Evolutionary conservation across 2,113 vertebrate species (phyloP), one percentile per base, ranked within the genome.

Genomic region (Anoplopoma fimbria): DNA sequence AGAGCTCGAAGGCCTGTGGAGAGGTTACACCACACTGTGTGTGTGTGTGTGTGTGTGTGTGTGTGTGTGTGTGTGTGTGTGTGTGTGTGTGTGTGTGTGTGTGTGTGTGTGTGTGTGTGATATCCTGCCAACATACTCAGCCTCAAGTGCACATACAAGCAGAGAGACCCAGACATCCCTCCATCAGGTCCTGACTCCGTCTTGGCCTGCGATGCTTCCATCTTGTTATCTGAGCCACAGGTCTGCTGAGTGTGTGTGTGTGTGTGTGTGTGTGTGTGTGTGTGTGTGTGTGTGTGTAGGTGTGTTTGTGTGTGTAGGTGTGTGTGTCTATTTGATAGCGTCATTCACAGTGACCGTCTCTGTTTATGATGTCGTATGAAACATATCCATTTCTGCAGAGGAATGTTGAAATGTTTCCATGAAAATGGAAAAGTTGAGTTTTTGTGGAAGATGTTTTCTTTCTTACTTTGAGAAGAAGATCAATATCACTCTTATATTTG

Each of bases 1-100:
- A 21, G 83, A 90, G 87, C 88, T 77, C 75, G 69, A 63, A 71
- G 79, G 70, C 87, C 87, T 85, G 91, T 79, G 64, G 87, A 88
- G 89, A 83, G 82, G 83, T 69, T 71, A 33, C 61, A 65, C 75
- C 79, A 77, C 83, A 67, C 77, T 47, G 47, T 58, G 76, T 65
- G 73, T 60, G 75, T 63, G 81, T 64, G 75, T 62, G 70, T 75
- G 47, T 77, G 57, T 72, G 77, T 67, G 77, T 79, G 69, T 74
- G 75, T 75, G 71, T 36, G 70, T 84, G 53, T 47, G 55, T 53
- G 27, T 55, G 51, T 33, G 42, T 38, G 74, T 23, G 38, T 74
- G 58, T 74, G 27, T 76, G 63, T 72, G 77, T 71, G 72, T 70
- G 69, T 74, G 69, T 63, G 70, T 21, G 61, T 84, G 61, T 57